phyloP scores from a whole-genome alignment of 1,140 invertebrate genomes.

The Episyrphus balteatus region DNA sequence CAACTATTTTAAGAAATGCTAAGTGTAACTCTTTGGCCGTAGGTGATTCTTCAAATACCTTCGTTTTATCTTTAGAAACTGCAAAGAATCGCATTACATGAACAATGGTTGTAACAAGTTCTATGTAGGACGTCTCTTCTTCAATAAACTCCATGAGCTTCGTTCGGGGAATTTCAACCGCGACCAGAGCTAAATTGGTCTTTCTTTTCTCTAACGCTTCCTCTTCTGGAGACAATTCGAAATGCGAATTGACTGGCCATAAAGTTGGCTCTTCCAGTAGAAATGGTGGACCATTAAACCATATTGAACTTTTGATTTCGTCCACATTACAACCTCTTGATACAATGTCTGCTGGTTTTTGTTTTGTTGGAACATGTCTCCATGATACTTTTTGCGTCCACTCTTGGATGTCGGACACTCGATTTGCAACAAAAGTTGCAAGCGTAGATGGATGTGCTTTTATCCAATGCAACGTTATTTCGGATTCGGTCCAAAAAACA shows the following conservation, averaged over 20 bases:
- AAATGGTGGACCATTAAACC: conserved; percentile 21
- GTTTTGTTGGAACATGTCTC: conserved; percentile 21
- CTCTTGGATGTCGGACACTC: conserved; percentile 27
- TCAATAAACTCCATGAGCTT: not conserved
- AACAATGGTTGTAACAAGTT: not conserved
- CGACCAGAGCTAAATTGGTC: not conserved
- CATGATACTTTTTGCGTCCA: conserved; percentile 11
- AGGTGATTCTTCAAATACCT: not conserved
- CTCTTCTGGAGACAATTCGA: not conserved
- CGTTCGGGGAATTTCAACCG: not conserved
- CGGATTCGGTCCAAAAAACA: conserved; percentile 25
- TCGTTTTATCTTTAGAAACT: not conserved
- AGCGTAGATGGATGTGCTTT: conserved; percentile 10
- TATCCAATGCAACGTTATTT: conserved; percentile 26
- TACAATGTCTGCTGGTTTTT: conserved; percentile 30
- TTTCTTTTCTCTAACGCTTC: conserved; percentile 1
- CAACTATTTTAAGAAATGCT: conserved; percentile 1
- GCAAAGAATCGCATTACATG: not conserved
- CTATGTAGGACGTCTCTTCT: not conserved
- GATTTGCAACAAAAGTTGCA: conserved; percentile 23
- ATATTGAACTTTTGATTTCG: conserved; percentile 17
- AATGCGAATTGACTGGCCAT: conserved; percentile 1
- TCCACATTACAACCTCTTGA: conserved; percentile 17
- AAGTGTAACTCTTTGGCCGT: not conserved
- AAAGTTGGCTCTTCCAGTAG: not conserved